Percentiles rank a stretch among this genome's conserved stretches.
phyloP scores from a whole-genome alignment of 2,888 invertebrate species.

The Salticus scenicus region DNA sequence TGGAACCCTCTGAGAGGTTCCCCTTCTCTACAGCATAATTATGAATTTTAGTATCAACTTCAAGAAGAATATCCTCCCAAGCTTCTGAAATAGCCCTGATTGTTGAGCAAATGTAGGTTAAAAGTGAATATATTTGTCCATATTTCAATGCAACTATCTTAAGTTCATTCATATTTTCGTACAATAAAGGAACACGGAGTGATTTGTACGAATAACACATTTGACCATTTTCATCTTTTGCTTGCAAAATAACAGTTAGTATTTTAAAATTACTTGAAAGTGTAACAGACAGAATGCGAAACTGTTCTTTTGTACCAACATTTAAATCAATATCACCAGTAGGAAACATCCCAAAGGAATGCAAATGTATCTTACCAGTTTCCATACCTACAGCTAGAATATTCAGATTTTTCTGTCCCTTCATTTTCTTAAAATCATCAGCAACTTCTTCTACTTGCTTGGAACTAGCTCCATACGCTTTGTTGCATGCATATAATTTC shows the following conservation, averaged over 20 bases:
- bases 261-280: constrained; percentile 84
- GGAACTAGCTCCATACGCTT: constrained; percentile 74
- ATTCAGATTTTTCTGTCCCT: constrained; percentile 79
- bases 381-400: constrained; percentile 87
- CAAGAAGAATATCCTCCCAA: constrained; percentile 94
- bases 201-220: constrained; percentile 46
- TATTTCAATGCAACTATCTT: constrained; percentile 83
- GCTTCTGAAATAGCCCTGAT: constrained; percentile 89
- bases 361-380: constrained; percentile 82
- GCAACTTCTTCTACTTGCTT: constrained; percentile 77
- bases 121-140: constrained; percentile 83
- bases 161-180: constrained; percentile 81
- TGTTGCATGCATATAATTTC: constrained; percentile 76
- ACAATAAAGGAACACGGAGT: constrained; percentile 79
- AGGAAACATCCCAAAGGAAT: constrained; percentile 89
- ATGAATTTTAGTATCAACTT: constrained; percentile 94
- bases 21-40: constrained; percentile 83
- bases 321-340: constrained; percentile 73
- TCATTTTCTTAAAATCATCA: constrained; percentile 75
- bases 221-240: constrained; percentile 72
- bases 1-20: constrained; percentile 84
- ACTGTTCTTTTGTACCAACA: constrained; percentile 37
- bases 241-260: constrained; percentile 81
- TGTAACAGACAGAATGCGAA: constrained; percentile 80
- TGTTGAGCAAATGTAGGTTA: constrained; percentile 84